Conservation (phyloP, 2,797 vertebrate genomes). For the Eutrigla gurnardus region DNA sequence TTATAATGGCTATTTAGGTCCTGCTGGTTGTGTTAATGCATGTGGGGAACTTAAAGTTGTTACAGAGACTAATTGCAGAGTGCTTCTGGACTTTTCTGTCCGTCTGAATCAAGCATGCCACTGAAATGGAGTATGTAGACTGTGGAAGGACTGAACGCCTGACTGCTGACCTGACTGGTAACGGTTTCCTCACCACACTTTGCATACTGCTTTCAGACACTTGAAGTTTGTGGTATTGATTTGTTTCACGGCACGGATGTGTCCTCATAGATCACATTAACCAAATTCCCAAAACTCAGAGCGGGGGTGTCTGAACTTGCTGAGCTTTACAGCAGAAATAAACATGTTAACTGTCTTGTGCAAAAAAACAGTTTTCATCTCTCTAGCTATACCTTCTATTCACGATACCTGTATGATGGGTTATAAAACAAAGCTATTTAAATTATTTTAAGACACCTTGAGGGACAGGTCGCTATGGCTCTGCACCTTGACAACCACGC, state of each 20-base stretch:
- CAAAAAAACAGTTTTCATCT: not conserved
- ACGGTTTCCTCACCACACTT: not conserved
- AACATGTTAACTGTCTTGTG: not conserved
- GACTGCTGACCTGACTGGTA: not conserved
- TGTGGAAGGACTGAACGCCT: not conserved
- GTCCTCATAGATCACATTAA: not conserved
- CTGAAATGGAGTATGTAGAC: slow-evolving; percentile 20
- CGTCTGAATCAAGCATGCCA: slow-evolving; percentile 18
- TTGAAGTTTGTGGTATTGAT: not conserved
- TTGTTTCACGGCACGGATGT: not conserved
- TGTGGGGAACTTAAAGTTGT: slow-evolving; percentile 35
- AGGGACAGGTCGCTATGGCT: no score
- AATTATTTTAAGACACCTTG: not conserved
- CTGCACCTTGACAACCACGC: not conserved
- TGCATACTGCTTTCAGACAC: not conserved
- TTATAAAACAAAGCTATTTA: not conserved
- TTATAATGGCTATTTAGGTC: slow-evolving; percentile 34
- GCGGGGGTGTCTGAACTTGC: not conserved
- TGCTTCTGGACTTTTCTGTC: slow-evolving; percentile 24
- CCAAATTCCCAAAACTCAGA: not conserved
- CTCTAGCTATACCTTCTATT: not conserved
- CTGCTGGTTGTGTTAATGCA: slow-evolving; percentile 40
- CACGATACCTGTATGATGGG: not conserved
- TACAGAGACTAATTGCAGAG: slow-evolving; percentile 35
- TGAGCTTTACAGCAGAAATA: not conserved